phyloP scores from a whole-genome alignment of 2,888 invertebrate species.

The Acanthacorydalis orientalis region DNA sequence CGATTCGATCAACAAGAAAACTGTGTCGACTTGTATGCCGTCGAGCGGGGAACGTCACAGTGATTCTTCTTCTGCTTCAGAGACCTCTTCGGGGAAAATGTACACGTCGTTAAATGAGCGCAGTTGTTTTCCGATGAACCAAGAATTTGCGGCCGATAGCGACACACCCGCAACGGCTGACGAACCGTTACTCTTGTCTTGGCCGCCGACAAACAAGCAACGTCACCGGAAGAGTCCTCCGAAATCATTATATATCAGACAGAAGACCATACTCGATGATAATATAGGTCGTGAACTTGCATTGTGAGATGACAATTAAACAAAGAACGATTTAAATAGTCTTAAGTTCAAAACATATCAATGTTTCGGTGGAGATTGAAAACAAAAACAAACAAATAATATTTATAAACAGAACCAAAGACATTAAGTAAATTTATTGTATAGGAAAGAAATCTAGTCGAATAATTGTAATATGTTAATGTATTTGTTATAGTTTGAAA shows the following conservation, averaged over 20 bases:
- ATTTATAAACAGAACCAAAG: too few species aligned
- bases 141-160: conserved; percentile 7
- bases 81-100: conserved; percentile 22
- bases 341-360: too few species aligned
- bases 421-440: too few species aligned
- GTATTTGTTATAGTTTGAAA: too few species aligned
- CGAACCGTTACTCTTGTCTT: conserved; percentile 35
- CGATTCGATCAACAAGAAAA: conserved; percentile 13
- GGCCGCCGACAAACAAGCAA: conserved; percentile 28
- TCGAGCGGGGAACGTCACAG: conserved; percentile 21
- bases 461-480: too few species aligned
- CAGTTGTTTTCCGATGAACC: conserved; percentile 3
- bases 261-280: conserved; percentile 2
- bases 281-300: conserved; percentile 1
- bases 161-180: conserved; percentile 17
- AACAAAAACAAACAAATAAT: too few species aligned
- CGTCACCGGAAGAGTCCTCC: conserved; percentile 9
- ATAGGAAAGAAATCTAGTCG: too few species aligned
- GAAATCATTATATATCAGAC: conserved; percentile 1
- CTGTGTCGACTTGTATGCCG: conserved; percentile 12
- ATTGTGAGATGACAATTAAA: background rate
- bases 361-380: too few species aligned
- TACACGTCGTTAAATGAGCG: conserved; percentile 25
- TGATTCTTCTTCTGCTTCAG: conserved; percentile 29
- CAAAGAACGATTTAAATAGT: background rate